These are phyloP conservation scores for Sebastes hubbsi DNA, from an alignment of 2,797 vertebrate genomes.

Conservation along the genomic window DNA sequence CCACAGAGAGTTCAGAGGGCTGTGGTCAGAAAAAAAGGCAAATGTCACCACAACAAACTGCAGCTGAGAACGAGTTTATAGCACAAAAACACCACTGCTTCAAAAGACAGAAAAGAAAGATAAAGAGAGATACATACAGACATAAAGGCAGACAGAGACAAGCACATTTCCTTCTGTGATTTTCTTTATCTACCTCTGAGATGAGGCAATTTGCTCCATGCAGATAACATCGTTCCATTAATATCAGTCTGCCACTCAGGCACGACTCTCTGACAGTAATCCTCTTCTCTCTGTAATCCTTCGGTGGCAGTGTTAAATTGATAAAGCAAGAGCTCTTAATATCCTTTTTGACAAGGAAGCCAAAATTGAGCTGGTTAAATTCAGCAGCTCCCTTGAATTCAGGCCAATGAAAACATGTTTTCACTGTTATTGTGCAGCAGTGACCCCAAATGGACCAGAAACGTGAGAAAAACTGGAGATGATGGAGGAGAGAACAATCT, in stretches of 20 bases:
- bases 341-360: slow-evolving; percentile 29
- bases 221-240: slow-evolving; percentile 26
- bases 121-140: not conserved
- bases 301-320: slow-evolving; percentile 10
- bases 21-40: slow-evolving; percentile 47
- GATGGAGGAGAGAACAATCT: not conserved
- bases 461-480: slow-evolving; percentile 17
- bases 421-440: slow-evolving; percentile 4
- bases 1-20: slow-evolving; percentile 46
- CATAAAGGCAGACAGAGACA: not conserved
- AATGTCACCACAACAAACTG: slow-evolving; percentile 30
- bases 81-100: not conserved
- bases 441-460: not conserved
- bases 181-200: slow-evolving; percentile 19
- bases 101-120: not conserved
- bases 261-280: slow-evolving; percentile 27
- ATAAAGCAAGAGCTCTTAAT: slow-evolving; percentile 40
- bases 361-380: not conserved
- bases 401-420: slow-evolving; percentile 43
- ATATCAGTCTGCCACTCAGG: slow-evolving; percentile 9
- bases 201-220: slow-evolving; percentile 17
- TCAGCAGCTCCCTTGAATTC: slow-evolving; percentile 15
- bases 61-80: slow-evolving; percentile 16
- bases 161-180: not conserved
- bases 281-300: slow-evolving; percentile 38